A percentile compares a stretch with the other conserved stretches of the same genome.
These are phyloP conservation scores for Lathamus discolor DNA, from an alignment of 2,113 vertebrate genomes.

Conservation along the genomic window DNA sequence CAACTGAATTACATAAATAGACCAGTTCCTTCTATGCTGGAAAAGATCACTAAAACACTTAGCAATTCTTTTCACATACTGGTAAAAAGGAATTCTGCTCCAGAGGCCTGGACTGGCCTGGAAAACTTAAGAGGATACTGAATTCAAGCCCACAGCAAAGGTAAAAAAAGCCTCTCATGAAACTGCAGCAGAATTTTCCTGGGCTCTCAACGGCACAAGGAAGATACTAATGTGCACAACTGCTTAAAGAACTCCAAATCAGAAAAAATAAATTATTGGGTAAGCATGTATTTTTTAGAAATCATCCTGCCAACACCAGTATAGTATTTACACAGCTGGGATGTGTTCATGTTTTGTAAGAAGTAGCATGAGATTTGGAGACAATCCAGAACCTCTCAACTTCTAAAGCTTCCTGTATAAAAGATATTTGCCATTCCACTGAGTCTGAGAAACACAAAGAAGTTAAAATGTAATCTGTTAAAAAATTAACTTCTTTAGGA, in stretches of 20 bases:
- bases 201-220: background rate
- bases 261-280: background rate
- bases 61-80: background rate
- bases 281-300: conserved; percentile 24
- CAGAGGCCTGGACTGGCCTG: background rate
- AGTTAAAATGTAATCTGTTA: background rate
- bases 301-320: conserved; percentile 14
- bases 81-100: background rate
- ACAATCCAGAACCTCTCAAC: conserved; percentile 35
- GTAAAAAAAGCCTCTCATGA: background rate
- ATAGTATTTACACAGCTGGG: conserved; percentile 59
- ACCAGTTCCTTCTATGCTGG: background rate
- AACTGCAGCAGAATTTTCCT: background rate
- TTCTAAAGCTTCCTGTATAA: conserved; percentile 51
- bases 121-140: background rate
- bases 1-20: background rate
- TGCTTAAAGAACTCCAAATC: background rate
- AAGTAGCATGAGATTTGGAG: conserved; percentile 49
- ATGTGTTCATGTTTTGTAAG: conserved; percentile 33
- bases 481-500: background rate
- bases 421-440: conserved; percentile 39
- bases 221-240: background rate
- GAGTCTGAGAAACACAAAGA: conserved; percentile 22
- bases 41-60: background rate
- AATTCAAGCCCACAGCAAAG: background rate